These are phyloP conservation scores for Pasiphila rectangulata DNA, from an alignment of 2,888 invertebrate genomes.

Conservation along the genomic window DNA sequence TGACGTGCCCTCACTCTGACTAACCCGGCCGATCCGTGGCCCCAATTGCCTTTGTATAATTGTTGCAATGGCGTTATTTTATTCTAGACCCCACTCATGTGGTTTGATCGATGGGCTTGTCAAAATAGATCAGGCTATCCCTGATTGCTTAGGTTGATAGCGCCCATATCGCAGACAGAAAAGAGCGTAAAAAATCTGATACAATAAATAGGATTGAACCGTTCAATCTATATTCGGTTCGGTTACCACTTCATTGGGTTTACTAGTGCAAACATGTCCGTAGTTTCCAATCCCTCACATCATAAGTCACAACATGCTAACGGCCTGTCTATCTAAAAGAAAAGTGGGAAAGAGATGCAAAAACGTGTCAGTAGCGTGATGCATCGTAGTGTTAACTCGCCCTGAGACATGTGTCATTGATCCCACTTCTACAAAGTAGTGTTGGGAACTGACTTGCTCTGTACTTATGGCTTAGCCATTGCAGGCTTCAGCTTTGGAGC, in stretches of 20 bases:
- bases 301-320: background rate
- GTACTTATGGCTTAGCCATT: constrained; percentile 2
- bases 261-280: too few species aligned
- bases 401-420: constrained; percentile 21
- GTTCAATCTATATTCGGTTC: too few species aligned
- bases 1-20: constrained; percentile 45
- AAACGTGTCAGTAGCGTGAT: constrained; percentile 17
- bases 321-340: background rate
- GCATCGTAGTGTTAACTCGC: constrained; percentile 19
- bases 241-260: too few species aligned
- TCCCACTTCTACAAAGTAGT: constrained; percentile 17
- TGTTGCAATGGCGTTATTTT: constrained; percentile 27
- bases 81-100: background rate
- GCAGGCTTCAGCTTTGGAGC: background rate
- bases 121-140: background rate
- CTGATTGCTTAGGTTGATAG: background rate
- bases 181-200: too few species aligned
- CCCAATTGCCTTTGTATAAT: constrained; percentile 41
- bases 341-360: constrained; percentile 12
- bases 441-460: background rate
- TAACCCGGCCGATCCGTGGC: constrained; percentile 44
- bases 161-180: too few species aligned
- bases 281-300: too few species aligned
- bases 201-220: too few species aligned
- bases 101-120: background rate